Base-by-base conservation (phyloP, 2,888 invertebrate species). In the Darwinula stevensoni region DNA sequence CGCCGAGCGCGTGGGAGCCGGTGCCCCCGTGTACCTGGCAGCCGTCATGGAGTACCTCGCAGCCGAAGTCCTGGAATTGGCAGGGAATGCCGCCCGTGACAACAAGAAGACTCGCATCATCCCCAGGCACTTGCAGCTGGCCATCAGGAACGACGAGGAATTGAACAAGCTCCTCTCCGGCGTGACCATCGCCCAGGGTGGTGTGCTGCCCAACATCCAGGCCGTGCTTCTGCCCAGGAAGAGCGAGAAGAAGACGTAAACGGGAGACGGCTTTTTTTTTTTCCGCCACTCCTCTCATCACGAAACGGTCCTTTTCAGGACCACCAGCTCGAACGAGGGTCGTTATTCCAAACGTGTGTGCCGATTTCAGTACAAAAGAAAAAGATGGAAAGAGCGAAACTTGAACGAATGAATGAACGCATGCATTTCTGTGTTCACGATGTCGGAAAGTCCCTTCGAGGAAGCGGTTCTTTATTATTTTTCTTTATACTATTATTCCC, bases 161-260 rank as follows among this genome's bases (percentile, higher is more conserved):
- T 42, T 55, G 43, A 54, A 54, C 46, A 52, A 52, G 36, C 43
- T 55, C 27, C 41, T 55, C 34, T 45, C 48, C 2, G 56, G 56
- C 29, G 57, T 58, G 18, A 58, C 58, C 36, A 58, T 59, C 38
- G 54, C 57, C 27, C 58, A 59, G 44, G 58, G 58, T 37, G 59
- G 58, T 43, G 58, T 59, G 11, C 45, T 59, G 40, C 55, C 56
- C 5, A 56, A 56, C 44, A 56, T 56, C 37, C 54, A 56, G 39
- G 51, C 54, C 16, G 53, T 55, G 15, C 45, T 56, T 14, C 40
- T 56, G 36, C 55, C 55, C 17, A 54, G 55, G 46, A 56, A 56
- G 41, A 38, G 42, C 22, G 43, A 40, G 18, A 39, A 39, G 27
- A 31, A 31, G 13, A 4, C 15, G 12, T 27, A 16, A 18, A 13